A percentile compares a stretch with the other conserved stretches of the same genome.
Evolutionary conservation across 2,888 invertebrate species (phyloP).

Genomic region (Belgica antarctica): DNA sequence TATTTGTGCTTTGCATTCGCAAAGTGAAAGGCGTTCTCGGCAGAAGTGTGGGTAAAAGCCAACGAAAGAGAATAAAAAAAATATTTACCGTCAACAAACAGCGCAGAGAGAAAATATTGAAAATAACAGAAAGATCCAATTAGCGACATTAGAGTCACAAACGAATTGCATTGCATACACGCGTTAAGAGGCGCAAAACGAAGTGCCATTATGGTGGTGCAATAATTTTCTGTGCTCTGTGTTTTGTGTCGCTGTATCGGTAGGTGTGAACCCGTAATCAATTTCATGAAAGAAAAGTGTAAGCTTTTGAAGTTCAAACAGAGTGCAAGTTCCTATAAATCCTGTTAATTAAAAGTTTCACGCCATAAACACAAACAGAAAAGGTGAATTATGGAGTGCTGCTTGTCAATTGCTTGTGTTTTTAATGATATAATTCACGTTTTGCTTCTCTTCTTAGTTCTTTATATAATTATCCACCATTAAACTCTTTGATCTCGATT

Average conservation of each 20-base stretch:
- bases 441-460: too few species aligned
- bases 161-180: background rate
- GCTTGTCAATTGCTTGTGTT: too few species aligned
- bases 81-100: conserved; percentile 27
- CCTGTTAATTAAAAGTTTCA: conserved; percentile 42
- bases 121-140: conserved; percentile 33
- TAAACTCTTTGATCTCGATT: too few species aligned
- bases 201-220: conserved; percentile 29
- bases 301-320: conserved; percentile 35
- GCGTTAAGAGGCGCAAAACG: background rate
- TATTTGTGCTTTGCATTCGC: conserved; percentile 14
- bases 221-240: background rate
- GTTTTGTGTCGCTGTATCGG: conserved; percentile 1
- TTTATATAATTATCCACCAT: too few species aligned
- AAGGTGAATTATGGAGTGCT: conserved; percentile 26
- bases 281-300: conserved; percentile 22
- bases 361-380: conserved; percentile 29
- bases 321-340: background rate
- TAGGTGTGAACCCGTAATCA: conserved; percentile 41
- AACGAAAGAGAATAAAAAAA: background rate
- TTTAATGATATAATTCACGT: too few species aligned
- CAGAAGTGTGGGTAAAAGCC: background rate
- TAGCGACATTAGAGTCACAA: conserved; percentile 32
- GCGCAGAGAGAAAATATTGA: background rate
- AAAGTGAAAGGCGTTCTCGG: background rate